Base-by-base conservation (phyloP, 1,140 invertebrate species). In the Holcopasites calliopsidis region DNA sequence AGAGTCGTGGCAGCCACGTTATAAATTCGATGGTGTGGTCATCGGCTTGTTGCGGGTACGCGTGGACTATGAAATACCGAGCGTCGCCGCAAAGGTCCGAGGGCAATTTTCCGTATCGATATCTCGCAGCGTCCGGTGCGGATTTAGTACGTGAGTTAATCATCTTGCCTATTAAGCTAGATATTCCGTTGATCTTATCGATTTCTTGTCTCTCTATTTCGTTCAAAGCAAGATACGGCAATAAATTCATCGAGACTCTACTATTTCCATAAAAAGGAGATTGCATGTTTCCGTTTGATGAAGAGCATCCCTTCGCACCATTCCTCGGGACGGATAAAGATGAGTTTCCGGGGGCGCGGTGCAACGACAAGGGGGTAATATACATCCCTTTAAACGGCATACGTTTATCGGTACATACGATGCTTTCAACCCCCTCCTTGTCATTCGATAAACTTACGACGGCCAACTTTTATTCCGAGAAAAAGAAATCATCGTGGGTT, bases 321-420 rank as follows among this genome's bases (percentile, higher is more conserved):
- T 60, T 69, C 28, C 54, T 40, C 16, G 26, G 21, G 23, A 11
- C n/a, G 13, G 61, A 55, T 65, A 55, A 60, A 69, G 52, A 58
- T 21, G 42, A 60, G 13, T 42, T 75, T 35, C 40, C 4, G 21
- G 47, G 8, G 16, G 10, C 50, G 40, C 38, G 21, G 49, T 55
- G 69, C 42, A 52, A 58, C 64, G 64, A 11, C 40, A 31, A 60
- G 54, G 6, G 28, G 42, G 31, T 13, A 16, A 33, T 33, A 75
- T 75, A 75, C 69, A 75, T 75, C 26, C 64, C 23, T 35, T 50
- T 50, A 58, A 69, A 75, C 42, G 64, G 54, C 73, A 60, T 21
- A 31, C 73, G 73, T 75, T 75, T 75, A 68, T 75, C 64, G 40
- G 42, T 75, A 69, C 69, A 69, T 68, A 69, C 64, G 72, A 75